A percentile compares a stretch with the other conserved stretches of the same genome.
These are phyloP conservation scores for Conopomorpha cramerella DNA, from an alignment of 1,140 invertebrate genomes.

Conservation along the genomic window DNA sequence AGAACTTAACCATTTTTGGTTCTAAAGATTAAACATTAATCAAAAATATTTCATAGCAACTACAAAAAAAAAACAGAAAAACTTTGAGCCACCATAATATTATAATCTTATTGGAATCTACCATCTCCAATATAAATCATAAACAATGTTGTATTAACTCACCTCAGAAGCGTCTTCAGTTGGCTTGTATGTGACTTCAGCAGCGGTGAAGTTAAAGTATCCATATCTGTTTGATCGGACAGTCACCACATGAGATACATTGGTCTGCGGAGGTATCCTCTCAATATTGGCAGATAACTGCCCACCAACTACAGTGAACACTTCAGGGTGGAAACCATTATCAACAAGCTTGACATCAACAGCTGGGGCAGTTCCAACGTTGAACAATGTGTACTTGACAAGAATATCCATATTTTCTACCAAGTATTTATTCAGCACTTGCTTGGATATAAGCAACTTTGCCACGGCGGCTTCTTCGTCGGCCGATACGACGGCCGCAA, in stretches of 20 bases:
- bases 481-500: conserved; percentile 43
- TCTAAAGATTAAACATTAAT: too few relatives aligned
- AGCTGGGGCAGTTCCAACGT: conserved; percentile 82
- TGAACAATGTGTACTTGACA: conserved; percentile 92
- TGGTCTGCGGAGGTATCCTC: conserved; percentile 87
- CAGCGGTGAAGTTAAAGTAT: conserved; percentile 96
- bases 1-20: too few relatives aligned
- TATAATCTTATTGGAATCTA: too few relatives aligned
- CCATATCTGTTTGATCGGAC: conserved; percentile 88
- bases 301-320: conserved; percentile 86
- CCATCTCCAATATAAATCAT: too few relatives aligned
- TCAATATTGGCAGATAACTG: conserved; percentile 83
- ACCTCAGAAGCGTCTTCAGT: conserved; percentile 77
- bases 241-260: conserved; percentile 93
- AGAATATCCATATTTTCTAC: too few relatives aligned
- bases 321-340: conserved; percentile 85
- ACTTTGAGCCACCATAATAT: too few relatives aligned
- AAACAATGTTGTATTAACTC: too few relatives aligned
- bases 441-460: too few relatives aligned
- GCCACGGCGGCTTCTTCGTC: conserved; percentile 73
- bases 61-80: too few relatives aligned
- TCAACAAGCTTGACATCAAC: conserved; percentile 88
- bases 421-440: conserved; percentile 95
- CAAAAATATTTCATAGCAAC: too few relatives aligned
- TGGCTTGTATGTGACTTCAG: conserved; percentile 87